Evolutionary conservation across 2,113 vertebrate species (phyloP).

Genomic region (Alosa alosa): DNA sequence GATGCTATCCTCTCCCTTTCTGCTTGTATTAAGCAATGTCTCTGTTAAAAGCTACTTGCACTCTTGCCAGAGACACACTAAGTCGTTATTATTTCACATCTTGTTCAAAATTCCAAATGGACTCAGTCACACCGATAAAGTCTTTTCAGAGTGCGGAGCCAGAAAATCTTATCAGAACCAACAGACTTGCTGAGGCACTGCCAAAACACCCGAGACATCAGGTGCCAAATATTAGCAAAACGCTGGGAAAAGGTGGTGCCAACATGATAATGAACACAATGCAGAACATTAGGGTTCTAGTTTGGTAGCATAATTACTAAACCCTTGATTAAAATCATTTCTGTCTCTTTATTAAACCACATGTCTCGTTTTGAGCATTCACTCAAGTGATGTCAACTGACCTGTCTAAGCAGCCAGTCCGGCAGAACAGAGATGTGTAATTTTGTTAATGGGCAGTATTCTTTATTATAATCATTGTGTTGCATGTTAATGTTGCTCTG

Average conservation of each 20-base stretch:
- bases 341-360: too few relatives aligned
- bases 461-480: too few relatives aligned
- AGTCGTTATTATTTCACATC: constrained; percentile 2
- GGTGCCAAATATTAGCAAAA: background rate
- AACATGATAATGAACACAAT: background rate
- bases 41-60: background rate
- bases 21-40: background rate
- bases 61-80: background rate
- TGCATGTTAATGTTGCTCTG: too few relatives aligned
- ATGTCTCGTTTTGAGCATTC: too few relatives aligned
- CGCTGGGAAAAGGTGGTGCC: background rate
- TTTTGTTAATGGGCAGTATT: too few relatives aligned
- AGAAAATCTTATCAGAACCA: background rate
- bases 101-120: constrained; percentile 6
- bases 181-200: background rate
- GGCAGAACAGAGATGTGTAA: too few relatives aligned
- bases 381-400: too few relatives aligned
- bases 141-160: background rate
- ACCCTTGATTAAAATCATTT: background rate
- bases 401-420: too few relatives aligned
- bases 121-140: background rate
- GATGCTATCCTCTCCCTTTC: background rate
- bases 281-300: background rate
- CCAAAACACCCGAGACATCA: background rate
- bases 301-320: background rate